These are phyloP conservation scores for Carduelis carduelis DNA, from an alignment of 2,797 vertebrate species.

Conservation along the genomic window DNA sequence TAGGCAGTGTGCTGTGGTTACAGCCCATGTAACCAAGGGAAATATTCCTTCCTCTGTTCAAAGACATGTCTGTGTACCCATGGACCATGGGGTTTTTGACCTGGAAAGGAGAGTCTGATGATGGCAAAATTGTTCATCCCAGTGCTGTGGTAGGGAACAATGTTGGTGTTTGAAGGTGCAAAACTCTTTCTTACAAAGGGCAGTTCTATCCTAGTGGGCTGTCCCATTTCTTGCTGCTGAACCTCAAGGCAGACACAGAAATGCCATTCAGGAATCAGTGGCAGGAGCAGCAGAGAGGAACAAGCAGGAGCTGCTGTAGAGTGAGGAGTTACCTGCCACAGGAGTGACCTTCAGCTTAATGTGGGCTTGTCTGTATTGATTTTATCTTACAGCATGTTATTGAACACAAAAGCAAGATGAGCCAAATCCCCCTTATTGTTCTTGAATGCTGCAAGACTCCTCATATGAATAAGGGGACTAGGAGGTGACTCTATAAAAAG, in stretches of 20 bases:
- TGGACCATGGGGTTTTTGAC: not conserved
- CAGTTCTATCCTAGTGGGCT: accelerated
- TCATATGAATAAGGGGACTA: not conserved
- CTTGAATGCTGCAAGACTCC: constrained; percentile 15
- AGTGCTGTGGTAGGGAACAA: accelerated
- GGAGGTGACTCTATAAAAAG: constrained; percentile 59
- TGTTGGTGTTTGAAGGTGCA: not conserved
- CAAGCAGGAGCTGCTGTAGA: not conserved
- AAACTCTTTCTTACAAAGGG: not conserved
- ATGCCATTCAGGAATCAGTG: not conserved
- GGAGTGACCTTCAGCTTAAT: constrained; percentile 47
- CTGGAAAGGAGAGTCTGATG: not conserved
- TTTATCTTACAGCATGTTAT: constrained; percentile 29
- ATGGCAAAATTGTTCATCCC: not conserved
- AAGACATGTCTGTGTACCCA: accelerated
- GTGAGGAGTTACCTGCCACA: not conserved
- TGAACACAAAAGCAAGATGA: constrained; percentile 27
- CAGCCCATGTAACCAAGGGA: not conserved
- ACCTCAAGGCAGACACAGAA: not conserved
- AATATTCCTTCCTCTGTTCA: not conserved
- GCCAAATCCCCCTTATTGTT: constrained; percentile 28
- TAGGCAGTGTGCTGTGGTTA: not conserved
- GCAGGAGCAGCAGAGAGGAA: not conserved
- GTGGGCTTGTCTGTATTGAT: constrained; percentile 23
- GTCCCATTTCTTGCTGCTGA: not conserved